These are phyloP conservation scores for Theonella swinhoei DNA, from an alignment of 37 sponge, comb jelly and placozoan species.

Conservation along the genomic window DNA sequence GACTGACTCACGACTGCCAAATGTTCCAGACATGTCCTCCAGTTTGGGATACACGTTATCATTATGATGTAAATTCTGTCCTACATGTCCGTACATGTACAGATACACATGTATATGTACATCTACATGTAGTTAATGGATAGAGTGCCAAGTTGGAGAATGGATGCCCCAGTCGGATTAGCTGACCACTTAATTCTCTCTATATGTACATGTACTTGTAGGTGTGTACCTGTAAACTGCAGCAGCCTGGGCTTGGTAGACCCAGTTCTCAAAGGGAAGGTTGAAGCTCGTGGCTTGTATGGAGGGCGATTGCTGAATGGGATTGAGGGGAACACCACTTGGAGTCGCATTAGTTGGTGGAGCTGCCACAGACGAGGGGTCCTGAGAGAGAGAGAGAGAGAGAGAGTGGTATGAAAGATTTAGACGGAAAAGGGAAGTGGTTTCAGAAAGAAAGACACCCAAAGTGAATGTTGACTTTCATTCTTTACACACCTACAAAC, in stretches of 20 bases:
- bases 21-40: no score
- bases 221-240: neutral
- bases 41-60: no score
- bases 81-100: neutral
- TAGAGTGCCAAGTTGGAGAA: no score
- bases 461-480: neutral
- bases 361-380: no score
- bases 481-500: neutral
- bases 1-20: no score
- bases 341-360: no score
- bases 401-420: no score
- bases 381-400: no score
- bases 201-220: no score
- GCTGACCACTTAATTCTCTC: neutral
- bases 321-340: neutral
- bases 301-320: constrained; percentile 45
- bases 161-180: no score
- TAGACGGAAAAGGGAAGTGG: no score
- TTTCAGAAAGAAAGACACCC: no score
- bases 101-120: constrained; percentile 3
- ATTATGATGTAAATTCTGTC: neutral
- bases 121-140: neutral
- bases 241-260: neutral
- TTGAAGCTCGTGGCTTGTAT: constrained; percentile 9
- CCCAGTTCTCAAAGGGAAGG: constrained; percentile 62